phyloP scores from a whole-genome alignment of 2,113 vertebrate genomes.

The Corvus cornix region DNA sequence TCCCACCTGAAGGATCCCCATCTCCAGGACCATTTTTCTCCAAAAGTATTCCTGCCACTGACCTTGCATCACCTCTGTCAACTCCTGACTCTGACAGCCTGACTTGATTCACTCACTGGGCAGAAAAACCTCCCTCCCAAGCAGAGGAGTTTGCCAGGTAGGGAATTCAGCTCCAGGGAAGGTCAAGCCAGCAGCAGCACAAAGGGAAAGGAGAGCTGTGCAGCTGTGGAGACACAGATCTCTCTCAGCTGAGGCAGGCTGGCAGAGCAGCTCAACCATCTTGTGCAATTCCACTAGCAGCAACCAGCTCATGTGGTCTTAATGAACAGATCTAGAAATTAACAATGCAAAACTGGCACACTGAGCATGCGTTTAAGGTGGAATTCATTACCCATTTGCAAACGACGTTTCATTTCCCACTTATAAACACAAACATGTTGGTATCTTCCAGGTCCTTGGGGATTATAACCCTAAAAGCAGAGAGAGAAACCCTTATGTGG shows the following conservation, averaged over 20 bases:
- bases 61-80: background rate
- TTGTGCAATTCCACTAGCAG: background rate
- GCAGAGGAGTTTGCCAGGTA: background rate
- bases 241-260: background rate
- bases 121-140: background rate
- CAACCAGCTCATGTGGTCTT: background rate
- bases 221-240: background rate
- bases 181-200: background rate
- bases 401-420: background rate
- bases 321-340: background rate
- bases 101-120: background rate
- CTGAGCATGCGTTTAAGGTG: background rate
- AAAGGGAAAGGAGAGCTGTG: background rate
- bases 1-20: background rate
- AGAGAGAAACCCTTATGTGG: background rate
- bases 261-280: background rate
- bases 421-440: background rate
- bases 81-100: background rate
- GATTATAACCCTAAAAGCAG: background rate
- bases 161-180: background rate
- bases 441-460: background rate
- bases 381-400: background rate
- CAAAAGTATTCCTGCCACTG: background rate
- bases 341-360: background rate
- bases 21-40: background rate